These are phyloP conservation scores for Tor tambroides DNA, from an alignment of 2,113 vertebrate genomes.

Conservation along the genomic window DNA sequence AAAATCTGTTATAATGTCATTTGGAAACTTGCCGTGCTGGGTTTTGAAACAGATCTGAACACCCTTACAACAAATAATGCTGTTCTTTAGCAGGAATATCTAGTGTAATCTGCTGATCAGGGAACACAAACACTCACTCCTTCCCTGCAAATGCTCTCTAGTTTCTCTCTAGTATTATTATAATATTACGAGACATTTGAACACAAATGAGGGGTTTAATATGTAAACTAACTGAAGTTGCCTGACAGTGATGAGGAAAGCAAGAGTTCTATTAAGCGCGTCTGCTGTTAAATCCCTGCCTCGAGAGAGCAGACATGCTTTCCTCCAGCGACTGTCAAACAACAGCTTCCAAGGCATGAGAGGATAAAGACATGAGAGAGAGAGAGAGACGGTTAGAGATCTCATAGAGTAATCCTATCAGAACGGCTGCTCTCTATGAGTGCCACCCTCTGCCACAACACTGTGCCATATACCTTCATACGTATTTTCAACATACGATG, in stretches of 20 bases:
- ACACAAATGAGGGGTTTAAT: constrained; percentile 7
- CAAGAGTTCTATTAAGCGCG: background rate
- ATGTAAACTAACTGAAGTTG: background rate
- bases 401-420: constrained; percentile 14
- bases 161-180: background rate
- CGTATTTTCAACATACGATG: background rate
- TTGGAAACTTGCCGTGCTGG: background rate
- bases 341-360: background rate
- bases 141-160: background rate
- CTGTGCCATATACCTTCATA: background rate
- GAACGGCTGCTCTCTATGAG: constrained; percentile 1
- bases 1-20: background rate
- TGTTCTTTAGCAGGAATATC: background rate
- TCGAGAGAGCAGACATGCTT: background rate
- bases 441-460: background rate
- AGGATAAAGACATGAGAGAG: constrained; percentile 17
- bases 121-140: background rate
- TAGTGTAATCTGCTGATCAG: background rate
- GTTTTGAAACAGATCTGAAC: background rate
- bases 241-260: background rate
- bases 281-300: constrained; percentile 9
- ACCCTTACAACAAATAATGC: background rate
- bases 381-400: background rate
- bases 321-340: background rate
- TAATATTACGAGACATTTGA: background rate